phyloP scores from a whole-genome alignment of 2,888 invertebrate genomes.

The Campaea margaritaria region DNA sequence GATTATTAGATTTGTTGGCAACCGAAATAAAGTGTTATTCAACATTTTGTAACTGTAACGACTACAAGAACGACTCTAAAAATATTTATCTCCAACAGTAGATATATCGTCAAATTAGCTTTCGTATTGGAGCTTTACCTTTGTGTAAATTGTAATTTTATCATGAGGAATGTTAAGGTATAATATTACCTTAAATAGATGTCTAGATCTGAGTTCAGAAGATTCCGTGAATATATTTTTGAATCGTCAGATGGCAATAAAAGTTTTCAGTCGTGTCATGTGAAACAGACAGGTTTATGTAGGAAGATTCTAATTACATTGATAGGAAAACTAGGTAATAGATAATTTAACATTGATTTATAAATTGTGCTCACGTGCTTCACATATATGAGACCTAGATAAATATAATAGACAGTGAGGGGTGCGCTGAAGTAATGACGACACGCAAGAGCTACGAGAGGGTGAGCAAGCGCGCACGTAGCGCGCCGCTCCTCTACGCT shows the following conservation, averaged over 20 bases:
- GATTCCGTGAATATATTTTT: slow-evolving; percentile 66
- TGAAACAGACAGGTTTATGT: slow-evolving; percentile 32
- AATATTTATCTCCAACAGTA: slow-evolving; percentile 73
- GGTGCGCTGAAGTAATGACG: slow-evolving; percentile 63
- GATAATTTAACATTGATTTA: slow-evolving; percentile 63
- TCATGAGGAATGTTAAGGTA: slow-evolving; percentile 55
- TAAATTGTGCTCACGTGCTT: slow-evolving; percentile 71
- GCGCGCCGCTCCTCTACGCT: slow-evolving; percentile 23
- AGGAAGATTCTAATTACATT: slow-evolving; percentile 48
- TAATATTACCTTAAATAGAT: slow-evolving; percentile 57
- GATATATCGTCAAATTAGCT: slow-evolving; percentile 67
- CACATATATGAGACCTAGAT: slow-evolving; percentile 58
- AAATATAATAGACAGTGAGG: slow-evolving; percentile 55
- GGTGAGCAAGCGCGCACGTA: slow-evolving; percentile 14
- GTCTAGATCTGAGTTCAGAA: slow-evolving; percentile 69
- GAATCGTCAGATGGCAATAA: slow-evolving; percentile 50
- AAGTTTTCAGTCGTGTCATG: slow-evolving; percentile 56
- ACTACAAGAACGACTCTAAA: slow-evolving; percentile 73
- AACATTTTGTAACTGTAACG: slow-evolving; percentile 50
- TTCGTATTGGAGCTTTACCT: slow-evolving; percentile 67
- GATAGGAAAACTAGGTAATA: slow-evolving; percentile 49
- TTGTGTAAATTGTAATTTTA: slow-evolving; percentile 55
- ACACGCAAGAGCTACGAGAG: slow-evolving; percentile 43
- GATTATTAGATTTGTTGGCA: not conserved
- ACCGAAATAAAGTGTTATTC: slow-evolving; percentile 44